Conservation (phyloP, 2,888 invertebrate genomes). For the Meiosimyza decipiens region DNA sequence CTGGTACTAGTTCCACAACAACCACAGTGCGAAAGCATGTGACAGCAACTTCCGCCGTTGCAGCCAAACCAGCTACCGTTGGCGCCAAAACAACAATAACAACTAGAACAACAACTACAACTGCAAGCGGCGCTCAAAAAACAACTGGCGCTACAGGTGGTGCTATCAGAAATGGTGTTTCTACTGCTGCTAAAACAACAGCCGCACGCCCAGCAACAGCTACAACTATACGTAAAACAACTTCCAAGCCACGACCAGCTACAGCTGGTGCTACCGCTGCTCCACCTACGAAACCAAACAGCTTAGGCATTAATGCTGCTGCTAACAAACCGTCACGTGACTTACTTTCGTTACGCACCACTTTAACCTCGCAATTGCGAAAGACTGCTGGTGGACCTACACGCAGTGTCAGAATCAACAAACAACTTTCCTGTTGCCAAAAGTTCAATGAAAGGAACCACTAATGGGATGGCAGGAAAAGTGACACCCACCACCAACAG, state of each 20-base stretch:
- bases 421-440: slow-evolving; percentile 43
- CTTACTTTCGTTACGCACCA: slow-evolving; percentile 58
- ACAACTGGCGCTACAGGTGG: slow-evolving; percentile 8
- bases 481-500: slow-evolving; percentile 18
- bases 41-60: slow-evolving; percentile 5
- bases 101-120: slow-evolving; percentile 32
- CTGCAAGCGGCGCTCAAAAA: slow-evolving; percentile 11
- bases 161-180: slow-evolving; percentile 23
- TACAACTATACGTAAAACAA: slow-evolving; percentile 39
- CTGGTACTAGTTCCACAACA: slow-evolving; percentile 18
- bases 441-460: slow-evolving; percentile 51
- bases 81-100: slow-evolving; percentile 40
- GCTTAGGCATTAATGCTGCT: slow-evolving; percentile 45
- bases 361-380: slow-evolving; percentile 58
- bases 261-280: slow-evolving; percentile 28
- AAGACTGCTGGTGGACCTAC: slow-evolving; percentile 46
- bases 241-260: slow-evolving; percentile 48
- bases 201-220: slow-evolving; percentile 44
- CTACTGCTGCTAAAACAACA: slow-evolving; percentile 35
- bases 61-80: slow-evolving; percentile 45
- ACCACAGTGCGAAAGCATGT: slow-evolving; percentile 42
- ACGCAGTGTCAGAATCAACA: slow-evolving; percentile 19
- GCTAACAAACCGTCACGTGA: slow-evolving; percentile 55
- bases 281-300: slow-evolving; percentile 49
- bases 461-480: slow-evolving; percentile 40